phyloP scores from a whole-genome alignment of 1,140 invertebrate genomes.

The Theocolax elegans region DNA sequence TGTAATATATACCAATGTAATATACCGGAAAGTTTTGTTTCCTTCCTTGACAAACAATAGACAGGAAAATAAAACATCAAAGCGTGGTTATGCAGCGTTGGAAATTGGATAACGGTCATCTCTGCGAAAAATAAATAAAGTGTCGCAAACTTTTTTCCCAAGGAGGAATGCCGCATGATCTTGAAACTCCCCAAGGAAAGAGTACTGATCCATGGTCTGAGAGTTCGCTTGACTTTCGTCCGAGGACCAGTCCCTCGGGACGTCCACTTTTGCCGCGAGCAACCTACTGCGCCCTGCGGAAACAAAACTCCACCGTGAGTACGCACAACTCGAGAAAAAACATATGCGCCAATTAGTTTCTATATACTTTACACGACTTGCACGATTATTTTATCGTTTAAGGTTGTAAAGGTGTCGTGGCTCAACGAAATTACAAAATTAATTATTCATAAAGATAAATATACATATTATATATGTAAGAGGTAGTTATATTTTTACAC shows the following conservation, averaged over 20 bases:
- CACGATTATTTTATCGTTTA: conserved; percentile 37
- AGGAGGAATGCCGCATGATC: background rate
- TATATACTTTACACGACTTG: no score
- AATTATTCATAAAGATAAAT: no score
- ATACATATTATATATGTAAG: no score
- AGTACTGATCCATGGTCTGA: conserved; percentile 42
- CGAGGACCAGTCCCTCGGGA: conserved; percentile 42
- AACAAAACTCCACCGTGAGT: background rate
- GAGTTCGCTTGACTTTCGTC: conserved; percentile 44
- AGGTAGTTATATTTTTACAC: no score
- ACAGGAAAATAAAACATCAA: background rate
- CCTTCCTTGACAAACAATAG: no score
- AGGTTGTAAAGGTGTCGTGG: conserved; percentile 38
- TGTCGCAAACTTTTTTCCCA: background rate
- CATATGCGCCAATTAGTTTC: no score
- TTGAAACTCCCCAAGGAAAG: conserved; percentile 36
- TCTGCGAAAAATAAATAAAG: conserved; percentile 30
- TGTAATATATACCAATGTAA: no score
- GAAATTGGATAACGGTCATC: conserved; percentile 1
- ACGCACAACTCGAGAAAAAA: no score
- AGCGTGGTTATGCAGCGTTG: background rate
- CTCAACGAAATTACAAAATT: no score
- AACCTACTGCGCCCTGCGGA: background rate
- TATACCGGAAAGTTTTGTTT: no score
- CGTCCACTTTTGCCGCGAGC: conserved; percentile 40